Base-by-base conservation (phyloP, 1,140 invertebrate species). In the Dryas iulia region DNA sequence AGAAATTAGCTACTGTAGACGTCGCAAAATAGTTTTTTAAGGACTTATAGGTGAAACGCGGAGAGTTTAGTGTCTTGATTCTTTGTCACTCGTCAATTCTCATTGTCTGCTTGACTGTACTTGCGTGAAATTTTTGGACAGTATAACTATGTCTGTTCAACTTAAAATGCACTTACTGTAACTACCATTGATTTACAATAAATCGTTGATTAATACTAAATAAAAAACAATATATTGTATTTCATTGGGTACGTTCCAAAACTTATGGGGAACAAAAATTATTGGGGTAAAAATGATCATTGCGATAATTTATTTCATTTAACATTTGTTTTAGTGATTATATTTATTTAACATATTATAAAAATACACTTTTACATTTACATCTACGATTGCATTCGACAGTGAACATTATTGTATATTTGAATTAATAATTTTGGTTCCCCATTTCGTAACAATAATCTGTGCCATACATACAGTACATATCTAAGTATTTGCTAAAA, bases 321-420 rank as follows among this genome's bases (percentile, higher is more conserved):
- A 52, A 59, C 57, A 57, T 63, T 57, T 58, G 23, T 47, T 69
- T 63, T 64, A 56, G 57, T 35, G 39, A 63, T 62, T 23, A 54
- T 64, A 24, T 64, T 39, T 33, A 21, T 66, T 69, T 69, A 30
- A 61, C 39, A 39, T 58, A 61, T 71, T 71, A 71, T 61, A 71
- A 71, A 71, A 71, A 71, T 71, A 71, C 52, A 23, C 53, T 60
- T 52, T 61, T 69, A 54, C 31, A 47, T 58, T 54, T 61, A 67
- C 23, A 54, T 47, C 61, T 63, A 63, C 6, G 47, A 52, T 26
- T 63, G 47, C 26, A 12, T 47, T 61, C 39, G 52, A 63, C 61
- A 33, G 52, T 54, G 61, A 63, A 56, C 28, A 47, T 33, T 62
- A 63, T 56, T 63, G 61, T 63, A 63, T 53, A 23, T 52, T 28